Evolutionary conservation across 37 sponge, comb jelly and placozoan genomes (phyloP).

Genomic region (Ianthella basta): DNA sequence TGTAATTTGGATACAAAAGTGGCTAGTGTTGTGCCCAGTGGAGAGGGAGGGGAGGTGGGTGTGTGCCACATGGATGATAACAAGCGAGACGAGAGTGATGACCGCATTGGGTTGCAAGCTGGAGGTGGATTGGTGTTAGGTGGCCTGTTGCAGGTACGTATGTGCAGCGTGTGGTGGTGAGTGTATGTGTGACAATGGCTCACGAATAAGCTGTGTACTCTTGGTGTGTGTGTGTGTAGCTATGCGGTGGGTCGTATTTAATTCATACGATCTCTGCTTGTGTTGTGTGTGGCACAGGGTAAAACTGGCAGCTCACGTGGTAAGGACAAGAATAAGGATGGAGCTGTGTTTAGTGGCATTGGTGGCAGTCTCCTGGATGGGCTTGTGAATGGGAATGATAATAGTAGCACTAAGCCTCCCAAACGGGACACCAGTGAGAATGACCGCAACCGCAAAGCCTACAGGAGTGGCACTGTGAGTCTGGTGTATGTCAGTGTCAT

Average conservation of each 20-base stretch:
- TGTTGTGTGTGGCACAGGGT: neutral
- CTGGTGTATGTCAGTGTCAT: neutral
- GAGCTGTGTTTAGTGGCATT: neutral
- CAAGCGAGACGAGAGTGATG: too few species aligned
- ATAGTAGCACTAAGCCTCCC: neutral
- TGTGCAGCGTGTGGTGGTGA: too few species aligned
- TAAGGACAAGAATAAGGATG: neutral
- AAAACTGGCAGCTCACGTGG: neutral
- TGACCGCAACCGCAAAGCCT: slow-evolving; percentile 4
- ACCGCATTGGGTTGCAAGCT: too few species aligned
- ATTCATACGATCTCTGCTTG: too few species aligned
- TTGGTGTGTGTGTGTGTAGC: too few species aligned
- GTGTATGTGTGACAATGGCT: too few species aligned
- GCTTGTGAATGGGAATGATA: neutral
- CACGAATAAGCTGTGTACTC: too few species aligned
- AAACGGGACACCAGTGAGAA: slow-evolving; percentile 34
- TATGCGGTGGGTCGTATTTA: too few species aligned
- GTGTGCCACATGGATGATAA: neutral
- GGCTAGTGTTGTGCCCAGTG: neutral
- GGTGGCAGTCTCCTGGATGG: neutral
- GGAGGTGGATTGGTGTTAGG: too few species aligned
- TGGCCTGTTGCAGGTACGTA: too few species aligned
- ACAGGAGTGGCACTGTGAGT: slow-evolving; percentile 27
- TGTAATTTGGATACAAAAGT: neutral
- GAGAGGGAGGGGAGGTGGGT: neutral